Base-by-base conservation (phyloP, 2,113 vertebrate species). In the Festucalex cinctus region DNA sequence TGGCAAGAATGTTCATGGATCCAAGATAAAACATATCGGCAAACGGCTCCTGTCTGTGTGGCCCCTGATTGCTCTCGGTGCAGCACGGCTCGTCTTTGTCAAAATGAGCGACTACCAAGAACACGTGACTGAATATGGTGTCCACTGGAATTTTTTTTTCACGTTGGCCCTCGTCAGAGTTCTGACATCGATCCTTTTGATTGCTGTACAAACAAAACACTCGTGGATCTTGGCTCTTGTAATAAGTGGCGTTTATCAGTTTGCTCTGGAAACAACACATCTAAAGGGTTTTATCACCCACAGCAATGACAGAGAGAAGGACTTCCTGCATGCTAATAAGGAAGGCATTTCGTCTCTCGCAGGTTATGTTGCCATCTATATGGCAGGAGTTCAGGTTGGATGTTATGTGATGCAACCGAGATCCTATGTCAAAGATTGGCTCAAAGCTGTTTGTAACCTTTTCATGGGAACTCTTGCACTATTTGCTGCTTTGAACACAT, bases 131-230 rank as follows among this genome's bases (percentile, higher is more conserved):
- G 96, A 99, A 75, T 99, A 99, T 5, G 97, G 97, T 0, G 83
- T 97, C 67, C 96, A 99, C 78, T 99, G 97, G 97, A 99, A 98
- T 83, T 99, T 99, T 65, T 98, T 99, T 80, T 99, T 98, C 73
- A 99, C 96, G 0, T 72, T 99, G 65, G 92, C 94, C 0, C 65
- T 92, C 5, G 94, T 98, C 28, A 92, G 93, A 79, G 78, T 97
- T 22, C 64, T 91, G 57, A 92, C 94, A 5, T 95, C 96, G 14
- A n/a, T 93, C 20, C 77, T 98, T 48, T 79, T 99, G 69, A 68
- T 86, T 10, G 0, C 94, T 9, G 88, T 95, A 26, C 93, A 95
- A 1, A 73, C 75, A 43, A 86, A 48, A 3, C 86, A 75, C 13
- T 92, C 93, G 0, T 94, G 94, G 94, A 13, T 95, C 0, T 16